phyloP scores from a whole-genome alignment of 2,113 vertebrate species.

The Suncus etruscus region DNA sequence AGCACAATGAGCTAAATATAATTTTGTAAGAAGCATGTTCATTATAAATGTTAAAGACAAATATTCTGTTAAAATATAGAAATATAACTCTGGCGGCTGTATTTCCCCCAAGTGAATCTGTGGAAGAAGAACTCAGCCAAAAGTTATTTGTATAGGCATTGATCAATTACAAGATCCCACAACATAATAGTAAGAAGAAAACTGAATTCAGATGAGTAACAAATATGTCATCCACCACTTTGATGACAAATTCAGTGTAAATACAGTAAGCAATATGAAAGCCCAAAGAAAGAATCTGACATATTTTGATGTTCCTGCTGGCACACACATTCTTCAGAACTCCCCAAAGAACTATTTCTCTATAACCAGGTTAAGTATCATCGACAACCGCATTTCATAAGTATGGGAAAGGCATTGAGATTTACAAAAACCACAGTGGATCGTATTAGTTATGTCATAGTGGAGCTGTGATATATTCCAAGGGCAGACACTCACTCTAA shows the following conservation, averaged over 20 bases:
- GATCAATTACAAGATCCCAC: conserved; percentile 47
- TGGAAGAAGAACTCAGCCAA: neutral
- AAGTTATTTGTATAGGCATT: conserved; percentile 54
- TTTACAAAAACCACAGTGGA: conserved; percentile 55
- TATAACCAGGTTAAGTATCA: conserved; percentile 61
- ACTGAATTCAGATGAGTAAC: conserved; percentile 43
- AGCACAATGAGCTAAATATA: neutral
- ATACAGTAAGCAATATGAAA: conserved; percentile 24
- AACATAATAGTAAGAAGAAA: conserved; percentile 53
- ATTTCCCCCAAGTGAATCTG: neutral
- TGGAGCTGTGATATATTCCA: conserved; percentile 68
- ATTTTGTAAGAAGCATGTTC: conserved; percentile 22
- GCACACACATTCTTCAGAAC: neutral
- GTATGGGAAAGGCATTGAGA: conserved; percentile 66
- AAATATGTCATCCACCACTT: conserved; percentile 51
- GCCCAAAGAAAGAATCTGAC: neutral
- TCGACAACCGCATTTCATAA: conserved; percentile 66
- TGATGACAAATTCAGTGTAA: conserved; percentile 32
- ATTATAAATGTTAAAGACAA: conserved; percentile 33
- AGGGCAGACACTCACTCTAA: conserved; percentile 73
- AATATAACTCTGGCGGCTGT: neutral
- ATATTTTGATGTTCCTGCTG: conserved; percentile 23
- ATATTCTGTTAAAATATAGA: conserved; percentile 26
- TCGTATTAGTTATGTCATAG: conserved; percentile 69
- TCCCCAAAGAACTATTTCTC: conserved; percentile 59